These are phyloP conservation scores for Orchestes rusci DNA, from an alignment of 2,888 invertebrate species.

Conservation along the genomic window DNA sequence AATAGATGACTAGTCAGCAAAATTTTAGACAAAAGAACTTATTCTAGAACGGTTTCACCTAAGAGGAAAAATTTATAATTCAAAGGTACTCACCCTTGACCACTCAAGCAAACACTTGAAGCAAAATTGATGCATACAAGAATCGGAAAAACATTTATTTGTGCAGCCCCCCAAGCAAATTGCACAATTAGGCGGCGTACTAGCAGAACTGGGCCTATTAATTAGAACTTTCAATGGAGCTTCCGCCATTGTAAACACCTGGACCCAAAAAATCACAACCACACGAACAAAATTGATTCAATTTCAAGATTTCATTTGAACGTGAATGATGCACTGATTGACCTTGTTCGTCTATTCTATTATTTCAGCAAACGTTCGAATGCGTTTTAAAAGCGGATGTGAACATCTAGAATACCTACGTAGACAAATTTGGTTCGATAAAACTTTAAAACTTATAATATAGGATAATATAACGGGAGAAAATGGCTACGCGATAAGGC, in stretches of 20 bases:
- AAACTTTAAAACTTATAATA: too few species aligned
- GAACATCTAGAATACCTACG: too few species aligned
- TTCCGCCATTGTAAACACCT: constrained; percentile 31
- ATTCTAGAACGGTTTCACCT: neutral
- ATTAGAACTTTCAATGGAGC: constrained; percentile 30
- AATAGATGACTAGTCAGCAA: too few species aligned
- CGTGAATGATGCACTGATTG: too few species aligned
- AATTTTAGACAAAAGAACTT: too few species aligned
- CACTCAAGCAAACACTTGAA: constrained; percentile 88
- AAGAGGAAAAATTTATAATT: neutral
- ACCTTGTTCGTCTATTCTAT: too few species aligned
- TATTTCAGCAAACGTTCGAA: too few species aligned
- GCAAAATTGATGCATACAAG: constrained; percentile 91
- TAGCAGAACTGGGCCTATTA: constrained; percentile 33
- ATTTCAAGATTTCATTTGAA: constrained; percentile 6
- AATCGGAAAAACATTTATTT: constrained; percentile 87
- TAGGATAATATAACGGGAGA: too few species aligned
- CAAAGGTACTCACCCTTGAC: constrained; percentile 68
- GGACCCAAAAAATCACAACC: too few species aligned
- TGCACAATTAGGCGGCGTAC: constrained; percentile 81
- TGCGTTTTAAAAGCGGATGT: too few species aligned
- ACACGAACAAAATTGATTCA: neutral
- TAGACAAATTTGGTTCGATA: too few species aligned
- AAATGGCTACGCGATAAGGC: too few species aligned
- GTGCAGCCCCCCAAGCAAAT: constrained; percentile 83